phyloP scores from a whole-genome alignment of 2,113 vertebrate genomes.

The Gymnorhina tibicen region DNA sequence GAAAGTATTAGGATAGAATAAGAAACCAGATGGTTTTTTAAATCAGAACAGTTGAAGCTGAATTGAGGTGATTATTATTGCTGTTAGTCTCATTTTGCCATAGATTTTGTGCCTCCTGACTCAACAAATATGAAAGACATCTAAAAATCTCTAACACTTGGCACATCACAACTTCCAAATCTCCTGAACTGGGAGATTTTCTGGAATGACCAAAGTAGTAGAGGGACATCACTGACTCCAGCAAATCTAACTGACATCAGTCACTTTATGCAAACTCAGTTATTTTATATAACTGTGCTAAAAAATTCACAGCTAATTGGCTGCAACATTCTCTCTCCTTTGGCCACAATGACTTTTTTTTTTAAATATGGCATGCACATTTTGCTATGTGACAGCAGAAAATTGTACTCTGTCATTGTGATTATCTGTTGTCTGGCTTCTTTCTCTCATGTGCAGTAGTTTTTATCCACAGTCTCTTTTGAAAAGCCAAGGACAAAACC shows the following conservation, averaged over 20 bases:
- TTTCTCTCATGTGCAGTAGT: neutral
- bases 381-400: neutral
- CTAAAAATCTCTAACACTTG: neutral
- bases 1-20: neutral
- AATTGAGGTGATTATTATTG: neutral
- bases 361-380: accelerated
- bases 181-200: neutral
- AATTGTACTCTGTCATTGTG: neutral
- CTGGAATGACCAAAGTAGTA: neutral
- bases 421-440: neutral
- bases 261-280: neutral
- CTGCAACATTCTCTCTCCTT: neutral
- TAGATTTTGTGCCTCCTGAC: neutral
- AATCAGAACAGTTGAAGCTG: neutral
- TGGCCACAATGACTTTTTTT: neutral
- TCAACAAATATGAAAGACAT: neutral
- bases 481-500: neutral
- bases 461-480: neutral
- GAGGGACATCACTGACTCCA: neutral
- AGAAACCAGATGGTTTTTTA: neutral
- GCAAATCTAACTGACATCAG: neutral
- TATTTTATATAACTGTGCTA: neutral
- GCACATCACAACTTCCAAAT: neutral
- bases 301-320: neutral
- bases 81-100: neutral